phyloP scores from a whole-genome alignment of 2,888 invertebrate genomes.

The Sinodicranocentrus sp. region DNA sequence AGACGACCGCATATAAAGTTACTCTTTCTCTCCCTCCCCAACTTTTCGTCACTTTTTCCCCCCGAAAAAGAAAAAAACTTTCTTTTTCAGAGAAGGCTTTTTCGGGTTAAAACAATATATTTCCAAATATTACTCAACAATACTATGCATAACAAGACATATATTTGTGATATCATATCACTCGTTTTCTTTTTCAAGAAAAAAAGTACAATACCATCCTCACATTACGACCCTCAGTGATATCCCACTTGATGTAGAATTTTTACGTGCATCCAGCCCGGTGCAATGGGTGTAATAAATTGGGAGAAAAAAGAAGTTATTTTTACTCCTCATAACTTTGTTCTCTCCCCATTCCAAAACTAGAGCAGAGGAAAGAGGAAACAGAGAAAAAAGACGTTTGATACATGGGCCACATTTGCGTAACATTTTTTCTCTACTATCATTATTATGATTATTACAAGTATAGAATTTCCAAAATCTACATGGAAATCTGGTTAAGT shows the following conservation, averaged over 20 bases:
- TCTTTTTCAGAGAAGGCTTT: too few species aligned
- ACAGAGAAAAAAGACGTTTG: slow-evolving; percentile 4
- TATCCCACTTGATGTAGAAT: slow-evolving; percentile 53
- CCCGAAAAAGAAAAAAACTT: too few species aligned
- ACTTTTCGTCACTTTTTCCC: slow-evolving; percentile 15
- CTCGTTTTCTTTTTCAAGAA: too few species aligned
- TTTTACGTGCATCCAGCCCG: slow-evolving; percentile 60
- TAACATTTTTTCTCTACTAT: background rate
- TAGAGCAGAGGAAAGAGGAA: slow-evolving; percentile 39
- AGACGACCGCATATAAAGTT: slow-evolving; percentile 13
- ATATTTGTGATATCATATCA: too few species aligned
- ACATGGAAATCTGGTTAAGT: slow-evolving; percentile 56
- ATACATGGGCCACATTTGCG: background rate
- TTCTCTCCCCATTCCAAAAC: too few species aligned
- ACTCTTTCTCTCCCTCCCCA: slow-evolving; percentile 24
- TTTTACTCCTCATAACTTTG: too few species aligned
- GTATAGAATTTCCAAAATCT: slow-evolving; percentile 15
- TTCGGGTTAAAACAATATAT: too few species aligned
- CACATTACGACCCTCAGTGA: background rate
- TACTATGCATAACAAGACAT: too few species aligned
- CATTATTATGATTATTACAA: slow-evolving; percentile 12
- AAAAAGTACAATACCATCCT: too few species aligned
- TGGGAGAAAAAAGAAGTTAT: slow-evolving; percentile 20
- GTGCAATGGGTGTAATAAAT: slow-evolving; percentile 63
- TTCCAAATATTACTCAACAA: too few species aligned